phyloP scores from a whole-genome alignment of 2,113 vertebrate species.

The Hippocampus barbouri region DNA sequence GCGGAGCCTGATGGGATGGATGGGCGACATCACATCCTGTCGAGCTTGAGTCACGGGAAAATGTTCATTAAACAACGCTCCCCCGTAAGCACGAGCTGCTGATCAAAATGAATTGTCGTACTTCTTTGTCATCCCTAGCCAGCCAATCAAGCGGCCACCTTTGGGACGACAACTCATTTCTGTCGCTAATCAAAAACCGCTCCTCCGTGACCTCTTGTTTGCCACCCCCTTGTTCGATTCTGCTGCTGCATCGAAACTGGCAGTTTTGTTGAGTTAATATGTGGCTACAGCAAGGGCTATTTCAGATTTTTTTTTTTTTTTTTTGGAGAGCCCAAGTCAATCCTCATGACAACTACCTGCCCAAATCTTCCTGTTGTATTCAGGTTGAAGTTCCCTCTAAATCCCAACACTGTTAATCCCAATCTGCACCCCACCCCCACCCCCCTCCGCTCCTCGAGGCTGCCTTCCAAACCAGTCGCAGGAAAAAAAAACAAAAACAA shows the following conservation, averaged over 20 bases:
- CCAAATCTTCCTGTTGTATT: constrained; percentile 18
- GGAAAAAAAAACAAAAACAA: background rate
- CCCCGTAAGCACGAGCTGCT: background rate
- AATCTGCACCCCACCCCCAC: constrained; percentile 16
- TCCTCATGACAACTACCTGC: constrained; percentile 7
- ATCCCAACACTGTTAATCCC: constrained; percentile 46
- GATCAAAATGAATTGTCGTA: background rate
- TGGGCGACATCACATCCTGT: constrained; percentile 39
- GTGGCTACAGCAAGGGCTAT: constrained; percentile 36
- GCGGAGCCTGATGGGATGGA: background rate
- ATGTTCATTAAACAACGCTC: background rate
- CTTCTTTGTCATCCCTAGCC: background rate
- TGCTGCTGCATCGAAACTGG: constrained; percentile 50
- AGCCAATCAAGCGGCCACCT: background rate
- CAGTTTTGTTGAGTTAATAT: constrained; percentile 53
- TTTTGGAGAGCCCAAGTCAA: background rate
- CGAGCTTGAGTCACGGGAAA: background rate
- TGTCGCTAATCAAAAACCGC: background rate
- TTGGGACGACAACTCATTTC: background rate
- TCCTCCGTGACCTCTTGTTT: background rate
- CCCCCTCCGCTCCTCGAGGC: constrained; percentile 18
- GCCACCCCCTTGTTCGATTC: constrained; percentile 14
- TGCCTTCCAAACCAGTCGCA: constrained; percentile 30
- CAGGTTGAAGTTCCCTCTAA: constrained; percentile 32
- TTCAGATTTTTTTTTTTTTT: constrained; percentile 17